Base-by-base conservation (phyloP, 2,888 invertebrate species). In the Teleogryllus oceanicus region DNA sequence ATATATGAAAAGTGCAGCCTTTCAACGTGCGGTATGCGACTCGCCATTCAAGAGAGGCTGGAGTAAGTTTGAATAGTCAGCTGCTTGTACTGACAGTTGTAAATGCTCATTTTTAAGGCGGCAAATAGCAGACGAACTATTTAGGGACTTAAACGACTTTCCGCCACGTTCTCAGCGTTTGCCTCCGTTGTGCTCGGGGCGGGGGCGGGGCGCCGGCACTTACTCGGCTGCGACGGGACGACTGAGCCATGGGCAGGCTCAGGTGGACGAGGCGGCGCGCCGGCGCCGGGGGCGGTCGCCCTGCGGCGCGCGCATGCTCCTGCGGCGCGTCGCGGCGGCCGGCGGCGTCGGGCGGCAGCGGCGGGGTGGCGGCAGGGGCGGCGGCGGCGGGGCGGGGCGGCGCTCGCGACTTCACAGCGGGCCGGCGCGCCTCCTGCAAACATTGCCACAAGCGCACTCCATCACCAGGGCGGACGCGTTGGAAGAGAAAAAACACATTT, bases 221-320 rank as follows among this genome's bases (percentile, higher is more conserved):
- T 1, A 62, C 62, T n/a, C 62, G 62, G 62, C 13, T 62, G 62
- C 62, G 62, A 12, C 62, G 62, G 62, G n/a, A 16, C 62, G n/a
- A n/a, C n/a, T 62, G 62, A 62, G n/a, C 16, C 62, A 62, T n/a
- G n/a, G n/a, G n/a, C 16, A 18, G 13, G 62, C 62, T 62, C 62
- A 62, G 62, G 62, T 62, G 62, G n/a, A 62, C 16, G 62, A 13
- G 10, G n/a, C 16, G 62, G 62, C 62, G 62, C 62, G 62, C 62
- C 62, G 62, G 62, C 62, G 62, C 62, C 62, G 62, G 62, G 62
- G 62, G 62, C 16, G 62, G 62, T 10, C 62, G 62, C 62, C 13
- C 62, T n/a, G n/a, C 62, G 62, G 62, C 62, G 62, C 62, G 16
- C 62, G 62, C 62, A 62, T 62, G 62, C 62, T 62, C 62, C 62